phyloP scores from a whole-genome alignment of 2,113 vertebrate species.

The Callionymus lyra region DNA sequence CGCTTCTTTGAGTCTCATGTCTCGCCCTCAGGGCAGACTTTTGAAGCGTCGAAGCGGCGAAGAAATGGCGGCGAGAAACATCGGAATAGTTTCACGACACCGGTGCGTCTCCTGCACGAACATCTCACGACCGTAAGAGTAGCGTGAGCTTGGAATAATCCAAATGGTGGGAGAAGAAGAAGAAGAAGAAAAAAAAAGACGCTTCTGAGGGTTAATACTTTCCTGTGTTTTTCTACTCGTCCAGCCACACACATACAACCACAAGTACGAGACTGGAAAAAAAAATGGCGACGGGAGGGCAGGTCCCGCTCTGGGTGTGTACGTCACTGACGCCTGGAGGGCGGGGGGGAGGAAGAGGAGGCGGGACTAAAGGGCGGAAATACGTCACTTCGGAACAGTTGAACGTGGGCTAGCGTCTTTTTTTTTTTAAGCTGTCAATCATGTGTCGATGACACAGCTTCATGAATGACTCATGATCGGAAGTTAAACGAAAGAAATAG shows the following conservation, averaged over 20 bases:
- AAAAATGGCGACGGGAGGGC: slow-evolving; percentile 75
- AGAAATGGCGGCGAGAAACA: slow-evolving; percentile 73
- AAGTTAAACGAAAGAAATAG: too few relatives aligned
- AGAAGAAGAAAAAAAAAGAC: too few relatives aligned
- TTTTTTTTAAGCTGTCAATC: slow-evolving; percentile 19
- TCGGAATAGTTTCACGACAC: slow-evolving; percentile 39
- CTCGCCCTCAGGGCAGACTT: slow-evolving; percentile 55
- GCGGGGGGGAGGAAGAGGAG: neutral
- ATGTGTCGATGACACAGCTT: slow-evolving; percentile 22
- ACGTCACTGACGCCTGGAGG: slow-evolving; percentile 48
- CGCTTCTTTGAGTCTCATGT: slow-evolving; percentile 26
- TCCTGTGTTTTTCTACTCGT: slow-evolving; percentile 26
- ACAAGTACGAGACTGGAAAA: slow-evolving; percentile 55
- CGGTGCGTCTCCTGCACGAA: slow-evolving; percentile 20
- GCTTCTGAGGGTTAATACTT: slow-evolving; percentile 15
- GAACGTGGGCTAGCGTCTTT: too few relatives aligned
- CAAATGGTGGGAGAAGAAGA: too few relatives aligned
- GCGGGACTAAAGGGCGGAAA: neutral
- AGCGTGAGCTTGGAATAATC: slow-evolving; percentile 10
- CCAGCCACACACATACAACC: slow-evolving; percentile 22
- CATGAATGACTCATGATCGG: slow-evolving; percentile 21
- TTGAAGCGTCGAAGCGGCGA: slow-evolving; percentile 48
- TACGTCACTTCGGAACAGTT: too few relatives aligned
- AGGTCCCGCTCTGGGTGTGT: slow-evolving; percentile 54
- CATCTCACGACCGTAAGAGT: slow-evolving; percentile 15